Base-by-base conservation (phyloP, 2,797 vertebrate genomes). In the Bryconaethiops microstoma region DNA sequence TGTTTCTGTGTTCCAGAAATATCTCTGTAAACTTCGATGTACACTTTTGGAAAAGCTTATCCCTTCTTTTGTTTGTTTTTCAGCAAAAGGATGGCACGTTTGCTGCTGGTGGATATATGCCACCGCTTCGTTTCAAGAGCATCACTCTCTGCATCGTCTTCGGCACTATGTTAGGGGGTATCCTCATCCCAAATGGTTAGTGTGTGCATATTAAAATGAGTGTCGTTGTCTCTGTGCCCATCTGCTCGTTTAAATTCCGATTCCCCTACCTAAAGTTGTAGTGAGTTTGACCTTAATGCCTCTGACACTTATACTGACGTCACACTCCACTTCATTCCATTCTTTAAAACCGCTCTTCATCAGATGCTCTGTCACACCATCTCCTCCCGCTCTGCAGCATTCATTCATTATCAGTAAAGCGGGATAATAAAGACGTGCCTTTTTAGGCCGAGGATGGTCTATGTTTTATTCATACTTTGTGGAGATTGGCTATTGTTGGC, bases 31-130 rank as follows among this genome's bases (percentile, higher is more conserved):
- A 12, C 21, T 16, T 50, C 25, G 14, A 5, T 48, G 0, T 65
- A 48, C 23, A 8, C 65, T 39, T 62, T 78, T 64, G 16, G 25
- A 78, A 39, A 7, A 5, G 40, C 21, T 55, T 13, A 35, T 40
- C 7, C 55, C 45, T 14, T 1, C 52, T 50, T 69, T 82, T 23
- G 57, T 79, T 6, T 54, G 42, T 57, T 69, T 84, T 84, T 48
- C 86, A 99, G 98, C 98, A 99, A 83, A 99, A 99, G 82, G 98
- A 99, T 0, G 97, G 98, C 84, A 99, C 98, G 48, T 99, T 99
- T 2, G 94, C 97, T 0, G 96, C 98, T 0, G 97, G 97, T 40
- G 97, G 98, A 25, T 99, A 99, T 88, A 99, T 99, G 97, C 98
- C 98, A 14, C 97, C 97, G 0, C 93, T 99, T 57, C 96, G 97